Evolutionary conservation across 2,797 vertebrate species (phyloP).

Genomic region (Uromys caudimaculatus): DNA sequence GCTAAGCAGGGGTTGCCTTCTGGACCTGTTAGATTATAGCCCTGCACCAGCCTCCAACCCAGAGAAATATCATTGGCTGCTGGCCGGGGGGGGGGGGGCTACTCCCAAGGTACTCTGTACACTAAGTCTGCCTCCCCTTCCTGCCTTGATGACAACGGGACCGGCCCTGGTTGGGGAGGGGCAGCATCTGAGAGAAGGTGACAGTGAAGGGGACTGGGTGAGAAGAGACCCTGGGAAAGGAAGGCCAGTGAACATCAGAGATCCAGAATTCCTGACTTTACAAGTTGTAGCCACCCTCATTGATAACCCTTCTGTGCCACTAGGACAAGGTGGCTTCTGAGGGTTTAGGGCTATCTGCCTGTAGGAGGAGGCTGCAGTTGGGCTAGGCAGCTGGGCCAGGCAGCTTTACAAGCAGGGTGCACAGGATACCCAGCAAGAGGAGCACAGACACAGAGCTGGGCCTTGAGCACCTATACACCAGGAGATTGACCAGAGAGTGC

Average conservation of each 20-base stretch:
- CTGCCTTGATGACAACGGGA: neutral
- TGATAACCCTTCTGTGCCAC: neutral
- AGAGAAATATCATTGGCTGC: neutral
- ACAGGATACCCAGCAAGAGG: neutral
- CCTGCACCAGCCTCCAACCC: neutral
- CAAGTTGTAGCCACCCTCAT: neutral
- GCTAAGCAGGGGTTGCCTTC: neutral
- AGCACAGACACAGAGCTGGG: accelerated
- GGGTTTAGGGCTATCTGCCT: neutral
- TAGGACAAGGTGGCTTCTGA: neutral
- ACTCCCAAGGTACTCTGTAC: neutral
- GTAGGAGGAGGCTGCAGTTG: neutral
- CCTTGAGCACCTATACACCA: neutral
- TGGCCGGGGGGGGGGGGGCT: neutral
- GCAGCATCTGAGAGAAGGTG: neutral
- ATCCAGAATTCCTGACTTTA: neutral
- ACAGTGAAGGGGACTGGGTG: too few relatives aligned
- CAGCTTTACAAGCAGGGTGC: neutral
- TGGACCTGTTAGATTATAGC: neutral
- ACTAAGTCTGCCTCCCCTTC: neutral
- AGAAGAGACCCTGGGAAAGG: neutral
- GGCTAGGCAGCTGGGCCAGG: neutral
- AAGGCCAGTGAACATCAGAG: neutral
- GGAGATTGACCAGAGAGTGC: neutral
- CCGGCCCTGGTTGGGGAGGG: too few relatives aligned